Base-by-base conservation (phyloP, 2,888 invertebrate species). In the Prosopocoilus inquinatus region DNA sequence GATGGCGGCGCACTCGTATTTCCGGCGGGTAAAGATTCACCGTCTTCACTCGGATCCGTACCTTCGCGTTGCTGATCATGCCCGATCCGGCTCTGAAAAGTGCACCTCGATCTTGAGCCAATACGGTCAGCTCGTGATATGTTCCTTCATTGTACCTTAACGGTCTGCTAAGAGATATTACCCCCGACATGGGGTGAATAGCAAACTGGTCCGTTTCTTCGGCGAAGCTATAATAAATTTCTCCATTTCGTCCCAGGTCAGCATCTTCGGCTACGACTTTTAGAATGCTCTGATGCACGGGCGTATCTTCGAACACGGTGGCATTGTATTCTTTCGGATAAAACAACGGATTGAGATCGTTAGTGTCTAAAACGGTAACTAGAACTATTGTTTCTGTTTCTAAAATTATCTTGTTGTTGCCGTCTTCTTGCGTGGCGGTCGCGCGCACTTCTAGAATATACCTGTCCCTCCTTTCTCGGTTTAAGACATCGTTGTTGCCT, bases 341-440 rank as follows among this genome's bases (percentile, higher is more conserved):
- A 80, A 98, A 98, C 33, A 97, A 81, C 36, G 98, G 98, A 75
- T 89, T 92, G 62, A 96, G 84, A 76, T 97, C 97, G 79, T 94
- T 94, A 53, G 89, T 89, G 78, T 94, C 94, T 55, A 88, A 79
- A 54, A 95, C 85, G 59, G 82, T 82, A 35, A 94, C 86, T 53
- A 83, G 80, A 36, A 94, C 85, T 33, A 79, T 80, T 9, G 90
- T 81, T 70, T 91, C 88, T 49, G 91, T 83, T 71, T 91, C 89
- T 59, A 86, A 77, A 54, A 80, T 76, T 60, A 80, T 78, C 74
- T 84, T 82, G 68, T 80, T 82, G 63, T 83, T 83, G 7, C 80
- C 76, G 73, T 84, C 81, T 65, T 79, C 70, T 74, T 83, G 74
- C 9, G 33, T 9, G 65, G 88, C 82, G 63, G 86, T 82, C 1